phyloP scores from a whole-genome alignment of 2,888 invertebrate species.

The Drosophila macrospina region DNA sequence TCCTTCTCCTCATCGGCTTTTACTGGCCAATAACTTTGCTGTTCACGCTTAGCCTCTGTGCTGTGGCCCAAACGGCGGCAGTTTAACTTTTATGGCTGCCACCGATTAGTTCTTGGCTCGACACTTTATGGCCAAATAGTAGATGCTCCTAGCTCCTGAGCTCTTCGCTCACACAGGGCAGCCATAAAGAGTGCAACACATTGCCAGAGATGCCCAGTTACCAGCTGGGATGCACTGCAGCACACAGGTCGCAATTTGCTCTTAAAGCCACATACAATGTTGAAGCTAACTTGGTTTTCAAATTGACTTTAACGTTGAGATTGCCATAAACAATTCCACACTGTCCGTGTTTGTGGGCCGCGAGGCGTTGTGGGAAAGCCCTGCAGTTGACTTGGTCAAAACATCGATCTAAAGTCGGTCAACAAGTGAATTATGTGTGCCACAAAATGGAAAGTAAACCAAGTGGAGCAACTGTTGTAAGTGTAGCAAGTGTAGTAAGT shows the following conservation, averaged over 20 bases:
- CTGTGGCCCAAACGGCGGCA: constrained; percentile 36
- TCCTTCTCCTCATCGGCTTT: constrained; percentile 19
- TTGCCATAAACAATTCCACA: constrained; percentile 3
- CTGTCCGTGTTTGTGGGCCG: constrained; percentile 2
- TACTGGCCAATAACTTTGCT: constrained; percentile 53
- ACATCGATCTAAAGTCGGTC: constrained; percentile 49
- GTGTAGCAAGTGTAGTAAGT: constrained; percentile 1
- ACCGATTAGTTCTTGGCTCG: constrained; percentile 67
- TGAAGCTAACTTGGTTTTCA: neutral
- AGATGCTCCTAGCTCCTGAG: constrained; percentile 12
- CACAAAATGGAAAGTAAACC: constrained; percentile 21
- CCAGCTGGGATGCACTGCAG: neutral
- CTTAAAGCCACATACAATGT: constrained; percentile 16
- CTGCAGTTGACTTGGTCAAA: constrained; percentile 25
- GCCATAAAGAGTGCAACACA: constrained; percentile 39
- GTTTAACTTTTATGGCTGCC: constrained; percentile 63
- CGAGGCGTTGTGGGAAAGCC: neutral
- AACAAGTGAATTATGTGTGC: constrained; percentile 37
- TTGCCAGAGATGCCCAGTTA: neutral
- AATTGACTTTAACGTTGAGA: neutral
- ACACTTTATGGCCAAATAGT: constrained; percentile 57
- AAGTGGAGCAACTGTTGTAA: constrained; percentile 8
- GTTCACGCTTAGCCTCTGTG: constrained; percentile 8
- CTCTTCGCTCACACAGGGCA: no score
- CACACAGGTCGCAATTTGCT: neutral